phyloP scores from a whole-genome alignment of 1,140 invertebrate species.

The Zaprionus vittiger region DNA sequence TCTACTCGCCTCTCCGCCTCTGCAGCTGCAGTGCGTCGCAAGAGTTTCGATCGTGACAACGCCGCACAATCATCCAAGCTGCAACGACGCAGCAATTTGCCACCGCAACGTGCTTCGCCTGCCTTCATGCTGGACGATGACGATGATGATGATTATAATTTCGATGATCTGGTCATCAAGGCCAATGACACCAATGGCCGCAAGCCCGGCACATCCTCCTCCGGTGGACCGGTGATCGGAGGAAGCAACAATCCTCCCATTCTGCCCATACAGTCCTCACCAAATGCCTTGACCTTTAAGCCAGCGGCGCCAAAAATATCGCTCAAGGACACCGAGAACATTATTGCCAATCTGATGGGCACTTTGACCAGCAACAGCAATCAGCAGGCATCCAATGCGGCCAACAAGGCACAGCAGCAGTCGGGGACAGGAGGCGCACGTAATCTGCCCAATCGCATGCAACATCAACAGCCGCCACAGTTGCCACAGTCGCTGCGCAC shows the following conservation, averaged over 20 bases:
- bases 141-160: slow-evolving; percentile 89
- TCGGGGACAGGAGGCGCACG: slow-evolving; percentile 56
- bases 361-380: slow-evolving; percentile 83
- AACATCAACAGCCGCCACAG: slow-evolving; percentile 30
- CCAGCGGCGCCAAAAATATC: slow-evolving; percentile 84
- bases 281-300: slow-evolving; percentile 72
- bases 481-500: slow-evolving; percentile 4
- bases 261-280: slow-evolving; percentile 47
- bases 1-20: slow-evolving; percentile 1
- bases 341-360: slow-evolving; percentile 88
- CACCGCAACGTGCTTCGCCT: slow-evolving; percentile 39
- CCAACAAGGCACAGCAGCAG: slow-evolving; percentile 18
- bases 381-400: slow-evolving; percentile 24
- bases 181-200: slow-evolving; percentile 81
- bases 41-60: slow-evolving; percentile 33
- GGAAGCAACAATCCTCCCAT: slow-evolving; percentile 8
- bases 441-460: slow-evolving; percentile 27
- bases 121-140: slow-evolving; percentile 84
- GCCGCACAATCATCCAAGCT: neutral
- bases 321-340: slow-evolving; percentile 86
- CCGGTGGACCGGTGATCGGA: neutral
- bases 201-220: neutral
- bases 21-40: slow-evolving; percentile 8
- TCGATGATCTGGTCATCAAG: slow-evolving; percentile 87
- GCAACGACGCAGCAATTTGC: slow-evolving; percentile 25